These are phyloP conservation scores for Etheostoma perlongum DNA, from an alignment of 2,797 vertebrate species.

Conservation along the genomic window DNA sequence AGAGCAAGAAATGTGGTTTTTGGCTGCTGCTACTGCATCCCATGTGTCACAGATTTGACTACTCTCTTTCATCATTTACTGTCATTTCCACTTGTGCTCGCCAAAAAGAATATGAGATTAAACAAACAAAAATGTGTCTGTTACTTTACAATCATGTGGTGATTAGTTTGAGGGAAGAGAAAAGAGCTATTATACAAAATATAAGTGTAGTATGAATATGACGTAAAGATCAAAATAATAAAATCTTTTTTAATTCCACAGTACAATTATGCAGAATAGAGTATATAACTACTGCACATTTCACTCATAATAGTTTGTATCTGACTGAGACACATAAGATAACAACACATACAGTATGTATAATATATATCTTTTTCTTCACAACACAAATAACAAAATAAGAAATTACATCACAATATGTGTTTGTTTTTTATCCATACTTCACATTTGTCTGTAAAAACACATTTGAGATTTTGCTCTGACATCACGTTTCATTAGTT, in stretches of 20 bases:
- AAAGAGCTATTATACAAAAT: not conserved
- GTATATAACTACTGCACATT: not conserved
- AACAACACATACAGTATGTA: no score
- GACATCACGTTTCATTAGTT: not conserved
- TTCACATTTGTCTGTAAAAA: not conserved
- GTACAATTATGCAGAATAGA: not conserved
- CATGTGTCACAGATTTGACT: constrained; percentile 71
- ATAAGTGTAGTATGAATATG: not conserved
- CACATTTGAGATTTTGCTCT: not conserved
- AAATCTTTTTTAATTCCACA: not conserved
- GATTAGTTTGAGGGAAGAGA: constrained; percentile 25
- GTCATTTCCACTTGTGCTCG: constrained; percentile 46
- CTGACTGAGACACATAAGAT: no score
- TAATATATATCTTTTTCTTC: no score
- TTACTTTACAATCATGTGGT: constrained; percentile 28
- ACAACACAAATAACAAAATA: no score
- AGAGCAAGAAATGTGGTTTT: constrained; percentile 48
- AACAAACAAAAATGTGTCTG: constrained; percentile 7
- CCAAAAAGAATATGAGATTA: constrained; percentile 62
- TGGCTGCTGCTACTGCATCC: constrained; percentile 53
- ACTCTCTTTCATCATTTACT: constrained; percentile 72
- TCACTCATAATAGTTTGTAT: not conserved
- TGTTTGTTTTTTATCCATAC: no score
- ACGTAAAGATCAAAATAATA: not conserved
- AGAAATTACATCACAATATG: no score